Conservation (phyloP, 1,140 invertebrate species). For the Drosophila gunungcola region DNA sequence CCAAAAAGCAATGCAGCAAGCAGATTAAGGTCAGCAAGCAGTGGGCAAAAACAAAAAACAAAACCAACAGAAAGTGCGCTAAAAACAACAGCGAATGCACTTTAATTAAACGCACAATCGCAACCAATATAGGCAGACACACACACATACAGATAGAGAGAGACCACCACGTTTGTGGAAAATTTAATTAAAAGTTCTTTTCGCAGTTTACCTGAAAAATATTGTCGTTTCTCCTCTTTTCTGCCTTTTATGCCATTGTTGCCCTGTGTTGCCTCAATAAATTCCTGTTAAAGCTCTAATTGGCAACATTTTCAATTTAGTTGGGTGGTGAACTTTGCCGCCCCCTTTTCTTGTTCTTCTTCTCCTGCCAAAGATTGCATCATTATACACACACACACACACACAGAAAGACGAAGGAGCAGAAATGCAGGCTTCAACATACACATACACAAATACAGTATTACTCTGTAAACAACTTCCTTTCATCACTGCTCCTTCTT, state of each 20-base stretch:
- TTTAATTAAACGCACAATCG: conserved; percentile 53
- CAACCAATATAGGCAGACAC: conserved; percentile 17
- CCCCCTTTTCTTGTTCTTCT: neutral
- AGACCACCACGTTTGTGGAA: neutral
- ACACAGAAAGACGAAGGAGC: neutral
- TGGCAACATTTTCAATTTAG: conserved; percentile 40
- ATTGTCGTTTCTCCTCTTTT: conserved; percentile 2
- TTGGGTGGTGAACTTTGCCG: conserved; percentile 15
- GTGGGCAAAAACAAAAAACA: conserved; percentile 12
- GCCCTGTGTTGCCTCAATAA: conserved; percentile 24
- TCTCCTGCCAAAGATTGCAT: conserved; percentile 23
- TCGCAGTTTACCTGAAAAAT: conserved; percentile 28
- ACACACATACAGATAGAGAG: neutral
- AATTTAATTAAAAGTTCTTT: conserved; percentile 49
- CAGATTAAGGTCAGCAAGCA: conserved; percentile 38
- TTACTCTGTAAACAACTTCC: neutral
- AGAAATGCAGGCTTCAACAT: neutral
- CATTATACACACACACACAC: conserved; percentile 13
- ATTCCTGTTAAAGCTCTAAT: conserved; percentile 39
- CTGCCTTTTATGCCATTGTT: neutral
- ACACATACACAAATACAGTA: neutral
- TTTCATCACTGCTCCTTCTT: conserved; percentile 1
- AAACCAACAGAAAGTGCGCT: neutral
- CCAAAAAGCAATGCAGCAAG: conserved; percentile 31
- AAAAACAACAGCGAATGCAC: conserved; percentile 23